Evolutionary conservation across 2,113 vertebrate species (phyloP).

Genomic region (Labeo rohita): DNA sequence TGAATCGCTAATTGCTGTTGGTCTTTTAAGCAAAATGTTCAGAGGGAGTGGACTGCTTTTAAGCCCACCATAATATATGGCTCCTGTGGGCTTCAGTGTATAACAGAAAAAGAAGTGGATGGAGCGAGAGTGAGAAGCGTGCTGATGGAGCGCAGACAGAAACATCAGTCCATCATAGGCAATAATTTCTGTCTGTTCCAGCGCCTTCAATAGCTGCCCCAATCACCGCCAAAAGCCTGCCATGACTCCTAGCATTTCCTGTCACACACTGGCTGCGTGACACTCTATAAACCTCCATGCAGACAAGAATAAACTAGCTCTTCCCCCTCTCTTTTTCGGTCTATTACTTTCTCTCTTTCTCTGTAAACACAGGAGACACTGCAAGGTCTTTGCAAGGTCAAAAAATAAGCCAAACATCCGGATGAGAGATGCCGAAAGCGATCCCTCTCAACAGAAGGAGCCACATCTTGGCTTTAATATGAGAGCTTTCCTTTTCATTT

Average conservation of each 20-base stretch:
- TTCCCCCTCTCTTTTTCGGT: background rate
- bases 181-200: constrained; percentile 34
- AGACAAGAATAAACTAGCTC: constrained; percentile 19
- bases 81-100: background rate
- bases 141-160: constrained; percentile 4
- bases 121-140: background rate
- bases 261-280: constrained; percentile 8
- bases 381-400: constrained; percentile 28
- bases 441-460: constrained; percentile 33
- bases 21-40: constrained; percentile 3
- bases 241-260: constrained; percentile 6
- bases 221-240: constrained; percentile 20
- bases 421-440: constrained; percentile 20
- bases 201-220: constrained; percentile 20
- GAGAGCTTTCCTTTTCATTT: constrained; percentile 40
- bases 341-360: background rate
- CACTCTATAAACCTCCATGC: constrained; percentile 38
- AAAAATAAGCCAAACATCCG: constrained; percentile 37
- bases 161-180: constrained; percentile 33
- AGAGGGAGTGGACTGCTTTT: constrained; percentile 24
- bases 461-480: constrained; percentile 36
- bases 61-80: constrained; percentile 2
- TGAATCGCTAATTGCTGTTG: constrained; percentile 15
- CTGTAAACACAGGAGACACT: background rate
- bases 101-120: constrained; percentile 44